Percentiles rank a stretch among this genome's conserved stretches.
Evolutionary conservation across 2,797 vertebrate genomes (phyloP).

Genomic region (Platalea minor): DNA sequence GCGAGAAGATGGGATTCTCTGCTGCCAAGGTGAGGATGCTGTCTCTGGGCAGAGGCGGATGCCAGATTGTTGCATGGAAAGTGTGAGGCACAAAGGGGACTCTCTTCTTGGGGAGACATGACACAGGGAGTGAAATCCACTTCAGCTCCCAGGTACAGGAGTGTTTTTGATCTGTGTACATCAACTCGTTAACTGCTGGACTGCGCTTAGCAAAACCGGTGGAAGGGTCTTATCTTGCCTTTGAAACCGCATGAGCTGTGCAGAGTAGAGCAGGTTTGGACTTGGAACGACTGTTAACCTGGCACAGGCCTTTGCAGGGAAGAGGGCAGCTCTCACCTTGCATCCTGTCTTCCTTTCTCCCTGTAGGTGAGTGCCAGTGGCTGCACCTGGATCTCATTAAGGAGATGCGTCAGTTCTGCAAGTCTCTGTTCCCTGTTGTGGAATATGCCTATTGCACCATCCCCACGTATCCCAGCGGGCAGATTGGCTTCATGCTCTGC

Average conservation of each 20-base stretch:
- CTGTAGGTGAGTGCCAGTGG: constrained; percentile 95
- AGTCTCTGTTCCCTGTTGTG: constrained; percentile 94
- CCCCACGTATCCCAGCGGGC: constrained; percentile 95
- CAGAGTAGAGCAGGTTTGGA: constrained; percentile 5
- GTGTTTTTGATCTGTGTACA: neutral
- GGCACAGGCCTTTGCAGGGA: neutral
- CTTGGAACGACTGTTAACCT: neutral
- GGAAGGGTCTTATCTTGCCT: neutral
- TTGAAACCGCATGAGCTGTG: neutral
- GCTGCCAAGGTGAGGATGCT: constrained; percentile 87
- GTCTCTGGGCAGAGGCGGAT: neutral
- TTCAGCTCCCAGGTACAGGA: neutral
- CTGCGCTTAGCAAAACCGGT: neutral
- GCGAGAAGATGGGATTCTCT: constrained; percentile 89
- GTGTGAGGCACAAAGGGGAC: neutral
- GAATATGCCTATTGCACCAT: constrained; percentile 96
- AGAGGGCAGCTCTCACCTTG: constrained; percentile 29
- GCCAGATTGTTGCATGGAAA: neutral
- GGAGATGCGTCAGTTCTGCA: constrained; percentile 96
- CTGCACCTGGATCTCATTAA: constrained; percentile 97
- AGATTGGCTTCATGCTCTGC: constrained; percentile 99
- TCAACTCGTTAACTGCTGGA: neutral
- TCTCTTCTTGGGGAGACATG: neutral
- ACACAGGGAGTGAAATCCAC: neutral
- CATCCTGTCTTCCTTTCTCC: neutral